phyloP scores from a whole-genome alignment of 30 jellyfish, hydroid and myxozoan species.

The Catostylus mosaicus region DNA sequence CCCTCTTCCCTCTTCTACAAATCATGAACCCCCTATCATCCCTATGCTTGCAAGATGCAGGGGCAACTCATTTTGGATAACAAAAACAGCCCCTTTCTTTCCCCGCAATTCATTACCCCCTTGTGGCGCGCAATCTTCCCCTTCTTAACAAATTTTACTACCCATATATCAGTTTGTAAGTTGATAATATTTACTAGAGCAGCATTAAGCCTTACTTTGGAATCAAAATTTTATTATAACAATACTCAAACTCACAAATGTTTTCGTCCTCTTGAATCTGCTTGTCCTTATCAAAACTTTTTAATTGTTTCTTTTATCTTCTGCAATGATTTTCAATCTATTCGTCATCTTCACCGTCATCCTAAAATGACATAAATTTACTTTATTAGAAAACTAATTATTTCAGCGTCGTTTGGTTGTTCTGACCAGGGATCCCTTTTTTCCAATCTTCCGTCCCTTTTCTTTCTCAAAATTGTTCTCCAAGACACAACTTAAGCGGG shows the following conservation, averaged over 20 bases:
- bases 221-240: background rate
- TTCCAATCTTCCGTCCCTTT: too few relatives aligned
- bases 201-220: background rate
- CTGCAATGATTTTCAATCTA: background rate
- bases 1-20: too few relatives aligned
- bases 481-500: too few relatives aligned
- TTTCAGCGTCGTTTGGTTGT: too few relatives aligned
- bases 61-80: too few relatives aligned
- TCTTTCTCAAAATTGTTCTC: too few relatives aligned
- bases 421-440: too few relatives aligned
- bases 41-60: too few relatives aligned
- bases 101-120: background rate
- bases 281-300: background rate
- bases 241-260: conserved; percentile 20
- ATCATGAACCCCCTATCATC: too few relatives aligned
- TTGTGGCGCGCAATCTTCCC: background rate
- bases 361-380: conserved; percentile 8
- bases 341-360: conserved; percentile 34
- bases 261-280: background rate
- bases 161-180: background rate
- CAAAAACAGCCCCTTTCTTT: too few relatives aligned
- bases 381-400: too few relatives aligned
- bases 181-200: background rate
- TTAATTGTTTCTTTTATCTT: background rate
- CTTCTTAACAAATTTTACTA: background rate